Conservation (phyloP, 1,140 invertebrate species). For the Macrobrachium nipponense region DNA sequence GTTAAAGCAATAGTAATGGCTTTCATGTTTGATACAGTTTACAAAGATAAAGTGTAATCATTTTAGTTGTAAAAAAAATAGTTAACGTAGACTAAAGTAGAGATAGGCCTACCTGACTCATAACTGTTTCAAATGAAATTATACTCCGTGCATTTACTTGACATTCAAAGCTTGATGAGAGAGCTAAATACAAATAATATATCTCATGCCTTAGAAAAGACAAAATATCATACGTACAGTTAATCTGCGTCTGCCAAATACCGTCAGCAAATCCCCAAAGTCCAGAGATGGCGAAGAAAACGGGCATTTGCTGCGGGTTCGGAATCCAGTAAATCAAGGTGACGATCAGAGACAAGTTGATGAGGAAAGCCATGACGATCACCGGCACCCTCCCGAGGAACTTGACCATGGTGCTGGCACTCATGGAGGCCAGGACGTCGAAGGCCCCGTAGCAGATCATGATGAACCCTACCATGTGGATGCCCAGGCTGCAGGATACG, state of each 20-base stretch:
- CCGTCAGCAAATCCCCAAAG: slow-evolving; percentile 97
- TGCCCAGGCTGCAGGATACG: slow-evolving; percentile 90
- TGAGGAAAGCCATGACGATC: slow-evolving; percentile 80
- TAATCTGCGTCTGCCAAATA: slow-evolving; percentile 98
- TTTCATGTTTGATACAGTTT: too few species aligned
- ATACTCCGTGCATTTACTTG: too few species aligned
- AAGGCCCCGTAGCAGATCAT: slow-evolving; percentile 95
- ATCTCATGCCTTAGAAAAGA: slow-evolving; percentile 71
- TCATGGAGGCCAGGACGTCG: slow-evolving; percentile 87
- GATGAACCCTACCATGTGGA: slow-evolving; percentile 91
- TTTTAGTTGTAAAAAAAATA: too few species aligned
- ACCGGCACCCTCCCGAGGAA: slow-evolving; percentile 89
- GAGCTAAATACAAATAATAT: too few species aligned
- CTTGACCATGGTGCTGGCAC: slow-evolving; percentile 92
- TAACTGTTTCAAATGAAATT: too few species aligned
- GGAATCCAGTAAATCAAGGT: slow-evolving; percentile 73
- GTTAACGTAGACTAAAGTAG: too few species aligned
- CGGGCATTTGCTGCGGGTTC: slow-evolving; percentile 73
- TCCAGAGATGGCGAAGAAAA: slow-evolving; percentile 92
- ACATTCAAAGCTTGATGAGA: too few species aligned
- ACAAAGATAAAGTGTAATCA: too few species aligned
- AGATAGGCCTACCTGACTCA: too few species aligned
- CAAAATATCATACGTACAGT: slow-evolving; percentile 70
- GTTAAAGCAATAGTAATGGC: too few species aligned
- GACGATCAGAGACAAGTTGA: slow-evolving; percentile 81